Base-by-base conservation (phyloP, 2,888 invertebrate genomes). In the Catonia carolina region DNA sequence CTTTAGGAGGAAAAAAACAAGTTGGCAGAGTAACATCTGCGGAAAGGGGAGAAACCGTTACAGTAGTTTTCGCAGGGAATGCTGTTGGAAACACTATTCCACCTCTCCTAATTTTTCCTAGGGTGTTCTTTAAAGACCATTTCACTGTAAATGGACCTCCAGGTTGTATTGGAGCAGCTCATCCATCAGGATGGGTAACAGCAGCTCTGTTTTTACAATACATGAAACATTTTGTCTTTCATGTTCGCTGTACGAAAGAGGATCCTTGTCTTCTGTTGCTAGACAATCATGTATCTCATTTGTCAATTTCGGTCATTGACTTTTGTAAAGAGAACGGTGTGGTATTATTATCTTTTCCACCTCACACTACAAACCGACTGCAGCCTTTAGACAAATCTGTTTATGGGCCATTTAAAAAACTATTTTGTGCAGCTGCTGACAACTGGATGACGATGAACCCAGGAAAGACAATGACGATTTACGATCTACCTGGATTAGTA, bases 111-210 rank as follows among this genome's bases (percentile, higher is more conserved):
- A 17, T 37, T n/a, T 37, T 37, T 17, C 37, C 37, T 15, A 37
- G 37, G 17, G 37, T 37, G 6, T 6, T 37, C 37, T 37, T 37
- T n/a, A 48, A 48, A 48, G 18, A 27, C 31, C 14, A 50, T 33
- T 50, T 50, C 14, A 50, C 17, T 6, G 14, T 7, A 4, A 50
- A 50, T 31, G 31, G 4, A 33, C 50, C 50, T n/a, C 31, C 50
- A 50, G 50, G 50, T 5, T 33, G 31, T 14, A 33, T 5, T 8
- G 47, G 47, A 10, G n/a, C n/a, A 12, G 15, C 27, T n/a, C 10
- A 47, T n/a, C 47, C 22, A 15, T 62, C 61, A 22, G 63, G 67
- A 31, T 63, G 68, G 50, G 33, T 50, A 2, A 31, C 12, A 33
- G 5, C 8, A 14, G 50, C 22, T 20, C 8, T 10, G 10, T 31